phyloP scores from a whole-genome alignment of 92 coral and sea anemone species.

The Actinostola sp. region DNA sequence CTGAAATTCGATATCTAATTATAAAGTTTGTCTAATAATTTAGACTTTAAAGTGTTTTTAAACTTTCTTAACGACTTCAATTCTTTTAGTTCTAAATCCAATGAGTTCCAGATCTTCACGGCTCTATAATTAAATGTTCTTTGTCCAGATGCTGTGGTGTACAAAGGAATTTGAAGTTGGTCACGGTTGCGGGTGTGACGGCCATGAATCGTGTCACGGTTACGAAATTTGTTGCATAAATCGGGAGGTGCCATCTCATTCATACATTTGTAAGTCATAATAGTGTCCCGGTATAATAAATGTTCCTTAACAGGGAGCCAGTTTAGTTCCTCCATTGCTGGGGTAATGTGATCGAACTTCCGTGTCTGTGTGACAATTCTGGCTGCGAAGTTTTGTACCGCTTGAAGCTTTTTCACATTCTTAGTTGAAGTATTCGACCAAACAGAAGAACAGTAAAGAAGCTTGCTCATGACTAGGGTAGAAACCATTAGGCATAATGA shows the following conservation, averaged over 20 bases:
- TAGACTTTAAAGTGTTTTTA: no score
- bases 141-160: slow-evolving; percentile 25
- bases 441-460: slow-evolving; percentile 16
- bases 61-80: no score
- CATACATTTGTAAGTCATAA: neutral
- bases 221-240: neutral
- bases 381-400: slow-evolving; percentile 23
- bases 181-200: slow-evolving; percentile 4
- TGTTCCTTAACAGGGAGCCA: slow-evolving; percentile 35
- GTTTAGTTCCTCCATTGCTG: slow-evolving; percentile 6
- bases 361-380: neutral
- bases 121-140: slow-evolving; percentile 10
- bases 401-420: slow-evolving; percentile 18
- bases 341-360: slow-evolving; percentile 19
- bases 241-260: slow-evolving; percentile 17
- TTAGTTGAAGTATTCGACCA: slow-evolving; percentile 17
- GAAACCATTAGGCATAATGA: no score
- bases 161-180: slow-evolving; percentile 16
- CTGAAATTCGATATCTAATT: no score
- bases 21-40: no score
- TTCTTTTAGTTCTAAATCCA: neutral
- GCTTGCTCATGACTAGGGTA: no score
- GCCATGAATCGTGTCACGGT: neutral
- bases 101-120: neutral
- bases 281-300: neutral